Evolutionary conservation across 2,888 invertebrate species (phyloP), one percentile per base, ranked within the genome.

Genomic region (Lysandra bellargus): DNA sequence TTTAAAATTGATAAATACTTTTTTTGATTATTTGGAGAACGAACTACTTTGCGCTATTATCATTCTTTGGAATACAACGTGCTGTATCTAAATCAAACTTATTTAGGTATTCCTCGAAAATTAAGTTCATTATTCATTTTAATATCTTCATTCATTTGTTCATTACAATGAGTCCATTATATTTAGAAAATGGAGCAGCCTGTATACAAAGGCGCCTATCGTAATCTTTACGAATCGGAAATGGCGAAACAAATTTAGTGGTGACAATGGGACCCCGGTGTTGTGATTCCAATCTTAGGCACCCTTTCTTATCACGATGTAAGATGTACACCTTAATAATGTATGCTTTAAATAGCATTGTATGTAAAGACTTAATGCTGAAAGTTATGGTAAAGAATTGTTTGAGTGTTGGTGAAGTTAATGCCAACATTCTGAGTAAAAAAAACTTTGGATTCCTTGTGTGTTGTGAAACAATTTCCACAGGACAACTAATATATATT

Each of bases 171-270:
- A 14, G 30, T 69, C 69, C 17, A 69, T 69, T 64, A 37, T 69
- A 69, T 69, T 69, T 69, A 14, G 69, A 33, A 69, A 69, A 69
- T 17, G 73, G 72, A 78, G 77, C 80, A 80, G 44, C 61, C 78
- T 82, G 80, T 81, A 81, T 80, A 89, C 88, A 89, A 88, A 86
- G 85, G 86, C 86, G 87, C 86, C 88, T 91, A 91, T 91, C 90
- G 89, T 91, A 91, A 94, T 93, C 93, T 91, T 84, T 84, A 85
- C 88, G 90, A 91, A 94, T 94, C 93, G 91, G 91, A 90, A 92
- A 91, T 90, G 88, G 90, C 89, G 88, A 89, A 92, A 93, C 94
- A 93, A 94, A 94, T 94, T 94, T 93, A 91, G 90, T 92, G 85
- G 85, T 89, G 88, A 94, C 94, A 94, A 94, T 92, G 87, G 92